phyloP scores from a whole-genome alignment of 2,888 invertebrate species.

The Pheosia tremula region DNA sequence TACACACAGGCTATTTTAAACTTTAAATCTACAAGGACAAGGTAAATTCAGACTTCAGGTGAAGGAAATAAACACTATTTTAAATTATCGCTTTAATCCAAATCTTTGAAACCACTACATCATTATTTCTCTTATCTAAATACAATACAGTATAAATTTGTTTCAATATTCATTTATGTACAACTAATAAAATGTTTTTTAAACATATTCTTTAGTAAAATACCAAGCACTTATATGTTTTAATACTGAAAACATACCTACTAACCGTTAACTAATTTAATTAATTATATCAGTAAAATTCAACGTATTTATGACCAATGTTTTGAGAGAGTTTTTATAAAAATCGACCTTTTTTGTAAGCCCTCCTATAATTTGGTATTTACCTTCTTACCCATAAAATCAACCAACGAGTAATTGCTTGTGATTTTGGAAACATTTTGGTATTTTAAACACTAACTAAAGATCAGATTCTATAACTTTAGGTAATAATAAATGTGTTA shows the following conservation, averaged over 20 bases:
- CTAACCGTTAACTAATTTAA: slow-evolving; percentile 19
- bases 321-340: neutral
- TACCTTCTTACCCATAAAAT: neutral
- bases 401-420: neutral
- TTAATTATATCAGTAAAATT: neutral
- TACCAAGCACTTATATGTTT: slow-evolving; percentile 54
- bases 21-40: too few species aligned
- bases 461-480: slow-evolving; percentile 7
- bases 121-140: slow-evolving; percentile 55
- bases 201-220: slow-evolving; percentile 66
- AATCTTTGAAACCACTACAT: slow-evolving; percentile 74
- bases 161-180: slow-evolving; percentile 63
- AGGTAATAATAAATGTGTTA: neutral
- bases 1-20: too few species aligned
- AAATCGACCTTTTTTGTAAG: too few species aligned
- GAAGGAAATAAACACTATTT: slow-evolving; percentile 35
- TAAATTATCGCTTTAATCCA: slow-evolving; percentile 67
- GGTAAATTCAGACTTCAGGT: neutral
- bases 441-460: neutral
- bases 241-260: slow-evolving; percentile 24
- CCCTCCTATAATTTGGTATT: too few species aligned
- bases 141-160: slow-evolving; percentile 61
- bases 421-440: too few species aligned
- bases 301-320: neutral
- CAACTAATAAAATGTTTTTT: slow-evolving; percentile 67